Evolutionary conservation across 2,888 invertebrate genomes (phyloP).

Genomic region (Caenorhabditis wallacei): DNA sequence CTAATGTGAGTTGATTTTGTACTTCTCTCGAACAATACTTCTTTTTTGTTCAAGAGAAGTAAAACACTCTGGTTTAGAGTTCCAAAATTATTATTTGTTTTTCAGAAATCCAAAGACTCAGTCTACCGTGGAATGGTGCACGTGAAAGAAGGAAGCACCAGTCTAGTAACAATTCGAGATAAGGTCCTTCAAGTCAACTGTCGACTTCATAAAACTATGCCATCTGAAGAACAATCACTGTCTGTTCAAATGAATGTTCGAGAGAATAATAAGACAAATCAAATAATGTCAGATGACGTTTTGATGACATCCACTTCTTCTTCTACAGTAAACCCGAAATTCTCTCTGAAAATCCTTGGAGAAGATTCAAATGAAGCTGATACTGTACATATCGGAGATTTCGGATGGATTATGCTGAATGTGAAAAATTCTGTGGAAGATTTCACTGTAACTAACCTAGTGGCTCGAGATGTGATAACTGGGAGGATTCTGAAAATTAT

Average conservation of each 20-base stretch:
- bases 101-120: conserved; percentile 38
- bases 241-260: conserved; percentile 67
- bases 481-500: conserved; percentile 45
- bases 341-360: conserved; percentile 56
- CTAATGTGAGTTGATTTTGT: conserved; percentile 57
- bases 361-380: conserved; percentile 54
- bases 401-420: conserved; percentile 63
- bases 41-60: too few species aligned
- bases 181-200: conserved; percentile 74
- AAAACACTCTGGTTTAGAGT: too few species aligned
- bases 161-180: conserved; percentile 77
- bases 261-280: conserved; percentile 58
- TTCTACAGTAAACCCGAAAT: conserved; percentile 28
- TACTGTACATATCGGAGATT: conserved; percentile 62
- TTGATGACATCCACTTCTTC: conserved; percentile 30
- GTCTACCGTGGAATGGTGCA: conserved; percentile 63
- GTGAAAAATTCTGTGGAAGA: conserved; percentile 46
- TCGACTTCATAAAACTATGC: conserved; percentile 52
- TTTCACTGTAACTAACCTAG: conserved; percentile 55
- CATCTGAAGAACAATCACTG: conserved; percentile 56
- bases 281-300: conserved; percentile 47
- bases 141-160: conserved; percentile 79
- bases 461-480: conserved; percentile 50
- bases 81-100: neutral
- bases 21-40: too few species aligned